phyloP scores from a whole-genome alignment of 2,888 invertebrate species.

The Diploptera punctata region DNA sequence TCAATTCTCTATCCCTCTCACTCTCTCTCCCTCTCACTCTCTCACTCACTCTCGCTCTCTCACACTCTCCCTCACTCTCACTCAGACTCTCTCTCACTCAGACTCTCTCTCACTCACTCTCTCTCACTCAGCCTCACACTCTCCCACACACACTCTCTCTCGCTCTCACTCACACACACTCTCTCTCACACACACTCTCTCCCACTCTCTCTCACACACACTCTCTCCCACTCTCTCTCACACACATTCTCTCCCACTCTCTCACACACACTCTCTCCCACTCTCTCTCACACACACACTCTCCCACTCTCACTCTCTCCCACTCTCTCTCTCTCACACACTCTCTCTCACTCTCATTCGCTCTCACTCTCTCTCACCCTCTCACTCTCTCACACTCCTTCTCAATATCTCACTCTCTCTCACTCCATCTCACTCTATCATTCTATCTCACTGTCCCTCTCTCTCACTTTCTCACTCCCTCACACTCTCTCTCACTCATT shows the following conservation, averaged over 20 bases:
- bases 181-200: background rate
- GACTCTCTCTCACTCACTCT: background rate
- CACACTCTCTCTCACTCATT: background rate
- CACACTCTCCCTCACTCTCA: background rate
- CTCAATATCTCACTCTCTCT: background rate
- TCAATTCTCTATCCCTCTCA: background rate
- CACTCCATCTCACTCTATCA: background rate
- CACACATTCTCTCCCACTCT: background rate
- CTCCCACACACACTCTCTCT: background rate
- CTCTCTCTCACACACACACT: background rate
- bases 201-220: background rate
- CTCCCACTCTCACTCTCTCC: background rate
- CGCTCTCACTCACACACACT: no score
- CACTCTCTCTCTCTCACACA: background rate
- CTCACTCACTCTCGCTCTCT: no score
- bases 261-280: background rate
- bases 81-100: background rate
- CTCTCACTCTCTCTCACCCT: background rate
- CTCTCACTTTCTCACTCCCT: background rate
- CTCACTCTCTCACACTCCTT: background rate
- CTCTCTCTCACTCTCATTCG: background rate
- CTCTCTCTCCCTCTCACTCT: background rate
- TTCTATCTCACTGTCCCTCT: background rate
- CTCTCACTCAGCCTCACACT: background rate
- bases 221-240: background rate